These are phyloP conservation scores for Pygoscelis adeliae DNA, from an alignment of 2,113 vertebrate genomes.

Conservation along the genomic window DNA sequence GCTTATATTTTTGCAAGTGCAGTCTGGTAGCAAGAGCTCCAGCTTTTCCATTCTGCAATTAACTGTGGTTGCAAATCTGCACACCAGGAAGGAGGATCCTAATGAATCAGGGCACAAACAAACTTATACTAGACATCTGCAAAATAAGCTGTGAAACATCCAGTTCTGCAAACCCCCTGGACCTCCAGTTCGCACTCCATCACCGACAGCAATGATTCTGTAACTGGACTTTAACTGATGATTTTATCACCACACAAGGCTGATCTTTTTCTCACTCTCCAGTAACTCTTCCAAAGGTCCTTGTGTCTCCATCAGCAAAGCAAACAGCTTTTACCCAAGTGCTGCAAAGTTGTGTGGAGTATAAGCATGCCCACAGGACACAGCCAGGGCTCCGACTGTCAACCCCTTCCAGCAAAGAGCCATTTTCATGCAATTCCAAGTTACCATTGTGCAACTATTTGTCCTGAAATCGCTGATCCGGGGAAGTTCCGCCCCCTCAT, in stretches of 20 bases:
- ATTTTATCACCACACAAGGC: background rate
- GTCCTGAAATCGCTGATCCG: accelerated
- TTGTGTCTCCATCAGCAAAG: background rate
- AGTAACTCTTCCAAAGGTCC: background rate
- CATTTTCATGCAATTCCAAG: background rate
- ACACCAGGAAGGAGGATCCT: background rate
- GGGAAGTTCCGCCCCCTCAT: background rate
- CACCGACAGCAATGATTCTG: background rate
- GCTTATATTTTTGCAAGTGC: background rate
- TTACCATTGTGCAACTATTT: background rate
- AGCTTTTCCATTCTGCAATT: background rate
- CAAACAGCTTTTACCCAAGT: background rate
- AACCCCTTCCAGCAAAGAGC: background rate
- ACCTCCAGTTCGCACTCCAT: background rate
- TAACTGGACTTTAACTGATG: background rate
- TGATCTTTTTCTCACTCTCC: background rate
- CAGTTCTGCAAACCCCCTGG: background rate
- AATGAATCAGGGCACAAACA: background rate
- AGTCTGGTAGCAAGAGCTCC: background rate
- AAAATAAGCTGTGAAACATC: background rate
- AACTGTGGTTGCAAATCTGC: background rate
- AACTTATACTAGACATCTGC: background rate
- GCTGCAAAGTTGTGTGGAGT: background rate
- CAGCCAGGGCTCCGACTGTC: background rate
- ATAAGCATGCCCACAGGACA: background rate